Percentiles rank a stretch among this genome's conserved stretches.
phyloP scores from a whole-genome alignment of 2,888 invertebrate genomes.

The Rhagonycha lutea region DNA sequence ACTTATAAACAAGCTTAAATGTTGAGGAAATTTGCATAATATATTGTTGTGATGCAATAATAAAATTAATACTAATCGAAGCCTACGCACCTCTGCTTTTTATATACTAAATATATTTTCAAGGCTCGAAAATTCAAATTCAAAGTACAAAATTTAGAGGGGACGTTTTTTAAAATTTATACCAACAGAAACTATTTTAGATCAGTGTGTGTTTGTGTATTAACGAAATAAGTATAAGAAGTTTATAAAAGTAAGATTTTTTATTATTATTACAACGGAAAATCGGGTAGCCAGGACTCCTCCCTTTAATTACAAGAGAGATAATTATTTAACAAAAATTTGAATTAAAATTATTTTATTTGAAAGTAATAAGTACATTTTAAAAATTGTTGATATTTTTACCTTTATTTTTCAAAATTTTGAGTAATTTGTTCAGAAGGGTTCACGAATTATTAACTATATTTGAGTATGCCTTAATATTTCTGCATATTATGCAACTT shows the following conservation, averaged over 20 bases:
- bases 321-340: not conserved
- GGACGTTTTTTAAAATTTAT: constrained; percentile 6
- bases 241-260: not conserved
- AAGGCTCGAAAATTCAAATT: not conserved
- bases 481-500: too few relatives aligned
- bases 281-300: not conserved
- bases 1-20: not conserved
- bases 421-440: too few relatives aligned
- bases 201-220: constrained; percentile 5
- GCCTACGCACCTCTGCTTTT: constrained; percentile 5
- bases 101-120: not conserved
- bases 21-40: constrained; percentile 8
- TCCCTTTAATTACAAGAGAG: too few relatives aligned
- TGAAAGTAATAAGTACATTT: not conserved
- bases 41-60: constrained; percentile 5
- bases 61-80: constrained; percentile 1
- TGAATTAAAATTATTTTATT: not conserved
- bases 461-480: too few relatives aligned
- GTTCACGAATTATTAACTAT: too few relatives aligned
- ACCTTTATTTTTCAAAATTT: too few relatives aligned
- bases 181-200: not conserved
- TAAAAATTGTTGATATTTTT: too few relatives aligned
- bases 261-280: not conserved
- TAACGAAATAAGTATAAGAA: not conserved
- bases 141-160: not conserved